These are phyloP conservation scores for Tiliqua scincoides DNA, from an alignment of 2,113 vertebrate species.

Conservation along the genomic window DNA sequence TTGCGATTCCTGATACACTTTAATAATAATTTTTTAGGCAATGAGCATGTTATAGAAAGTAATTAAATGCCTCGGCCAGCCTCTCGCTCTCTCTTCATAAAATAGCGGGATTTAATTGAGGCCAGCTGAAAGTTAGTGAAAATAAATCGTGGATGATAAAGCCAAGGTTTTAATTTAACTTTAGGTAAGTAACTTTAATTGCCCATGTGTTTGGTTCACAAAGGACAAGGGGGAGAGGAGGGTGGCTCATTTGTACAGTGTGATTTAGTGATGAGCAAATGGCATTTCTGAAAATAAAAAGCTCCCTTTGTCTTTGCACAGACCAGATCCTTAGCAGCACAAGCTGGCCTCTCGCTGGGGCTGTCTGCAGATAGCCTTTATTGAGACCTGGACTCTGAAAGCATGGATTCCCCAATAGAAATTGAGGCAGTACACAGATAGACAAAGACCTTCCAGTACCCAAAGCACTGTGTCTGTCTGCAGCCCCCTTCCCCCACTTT, in stretches of 20 bases:
- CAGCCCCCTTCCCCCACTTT: too few relatives aligned
- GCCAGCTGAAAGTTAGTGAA: constrained; percentile 60
- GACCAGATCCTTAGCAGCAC: not conserved
- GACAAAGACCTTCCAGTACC: too few relatives aligned
- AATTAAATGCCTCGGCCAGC: constrained; percentile 67
- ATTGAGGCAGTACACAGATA: too few relatives aligned
- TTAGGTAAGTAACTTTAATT: constrained; percentile 16
- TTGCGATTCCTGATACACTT: constrained; percentile 64
- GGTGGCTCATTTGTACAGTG: not conserved
- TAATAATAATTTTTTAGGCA: constrained; percentile 57
- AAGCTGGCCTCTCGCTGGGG: too few relatives aligned
- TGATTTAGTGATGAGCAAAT: not conserved
- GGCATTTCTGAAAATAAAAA: not conserved
- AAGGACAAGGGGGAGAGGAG: fast-evolving
- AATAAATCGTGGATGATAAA: constrained; percentile 60
- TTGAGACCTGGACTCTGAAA: not conserved
- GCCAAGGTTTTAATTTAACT: constrained; percentile 36
- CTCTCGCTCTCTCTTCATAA: not conserved
- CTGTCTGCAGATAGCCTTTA: not conserved
- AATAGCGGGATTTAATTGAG: constrained; percentile 68
- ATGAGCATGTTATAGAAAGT: constrained; percentile 64
- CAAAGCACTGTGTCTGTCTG: too few relatives aligned
- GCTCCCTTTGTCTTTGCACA: not conserved
- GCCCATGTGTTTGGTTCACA: not conserved
- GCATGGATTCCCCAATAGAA: not conserved